Base-by-base conservation (phyloP, 2,113 vertebrate genomes). In the Gavialis gangeticus region DNA sequence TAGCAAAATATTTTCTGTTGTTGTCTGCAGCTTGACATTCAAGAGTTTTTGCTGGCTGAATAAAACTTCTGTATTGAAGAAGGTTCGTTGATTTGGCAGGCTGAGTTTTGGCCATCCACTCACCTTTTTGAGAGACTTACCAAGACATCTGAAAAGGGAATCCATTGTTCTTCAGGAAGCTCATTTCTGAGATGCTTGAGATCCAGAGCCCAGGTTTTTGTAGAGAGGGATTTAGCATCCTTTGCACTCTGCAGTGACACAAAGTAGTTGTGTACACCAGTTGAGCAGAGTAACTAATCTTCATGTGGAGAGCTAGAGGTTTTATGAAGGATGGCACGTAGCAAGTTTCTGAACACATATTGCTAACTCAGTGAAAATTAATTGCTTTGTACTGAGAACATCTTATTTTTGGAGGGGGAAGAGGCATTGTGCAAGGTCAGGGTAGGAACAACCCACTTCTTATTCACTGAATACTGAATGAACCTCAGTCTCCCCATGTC, bases 281-380 rank as follows among this genome's bases (percentile, higher is more conserved):
- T 71, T 18, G 13, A 34, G 64, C 18, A 79, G 60, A 75, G 73
- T 62, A 79, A 24, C 18, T 57, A 46, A 12, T 2, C 1, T 37
- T 73, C 34, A 5, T 55, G 75, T 86, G 83, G 69, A 94, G 54
- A 89, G 58, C 27, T 57, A 24, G 54, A 58, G 22, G 1, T 25
- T n/a, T 71, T 0, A 62, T 56, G 7, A 84, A 90, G 88, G 60
- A 56, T 2, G 0, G 0, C 0, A 0, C 28, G 2, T 4, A 4
- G 24, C 22, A 1, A 12, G 34, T 34, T 34, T 46, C 24, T 85
- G 73, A 30, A 15, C 22, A 22, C 59, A 55, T 5, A 85, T 62
- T n/a, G 2, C 30, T 71, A 59, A 59, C 28, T 81, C 37, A 55
- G 14, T 76, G 34, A 59, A 84, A 62, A 24, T 56, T 75, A 82